Evolutionary conservation across 2,797 vertebrate species (phyloP).

Genomic region (Moxostoma hubbsi): DNA sequence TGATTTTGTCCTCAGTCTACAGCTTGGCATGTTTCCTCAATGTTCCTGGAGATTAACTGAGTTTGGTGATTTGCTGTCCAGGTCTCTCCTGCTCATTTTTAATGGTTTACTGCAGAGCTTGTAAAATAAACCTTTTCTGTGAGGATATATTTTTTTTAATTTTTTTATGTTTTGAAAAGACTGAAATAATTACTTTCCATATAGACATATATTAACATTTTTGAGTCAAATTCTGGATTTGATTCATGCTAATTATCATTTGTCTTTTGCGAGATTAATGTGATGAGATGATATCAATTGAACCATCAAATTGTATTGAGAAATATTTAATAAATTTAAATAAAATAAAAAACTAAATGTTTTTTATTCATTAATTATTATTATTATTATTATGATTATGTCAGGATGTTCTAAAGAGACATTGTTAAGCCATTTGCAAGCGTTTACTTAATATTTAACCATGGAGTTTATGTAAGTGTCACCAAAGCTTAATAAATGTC

Average conservation of each 20-base stretch:
- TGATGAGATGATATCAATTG: not conserved
- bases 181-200: constrained; percentile 59
- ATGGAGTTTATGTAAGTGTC: not conserved
- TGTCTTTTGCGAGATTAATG: not conserved
- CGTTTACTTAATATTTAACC: not conserved
- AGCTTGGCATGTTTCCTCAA: not conserved
- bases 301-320: no score
- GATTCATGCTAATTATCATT: not conserved
- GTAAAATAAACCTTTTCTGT: constrained; percentile 22
- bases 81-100: constrained; percentile 44
- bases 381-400: no score
- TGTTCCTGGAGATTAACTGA: no score
- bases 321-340: no score
- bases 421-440: no score
- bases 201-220: constrained; percentile 6
- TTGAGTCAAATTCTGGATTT: not conserved
- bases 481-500: not conserved
- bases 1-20: not conserved
- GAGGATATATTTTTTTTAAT: not conserved
- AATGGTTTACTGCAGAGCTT: constrained; percentile 64
- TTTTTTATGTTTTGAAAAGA: constrained; percentile 36
- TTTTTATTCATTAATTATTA: no score
- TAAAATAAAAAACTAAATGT: no score
- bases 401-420: no score
- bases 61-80: no score